phyloP scores from a whole-genome alignment of 1,140 invertebrate genomes.

The Spodoptera litura region DNA sequence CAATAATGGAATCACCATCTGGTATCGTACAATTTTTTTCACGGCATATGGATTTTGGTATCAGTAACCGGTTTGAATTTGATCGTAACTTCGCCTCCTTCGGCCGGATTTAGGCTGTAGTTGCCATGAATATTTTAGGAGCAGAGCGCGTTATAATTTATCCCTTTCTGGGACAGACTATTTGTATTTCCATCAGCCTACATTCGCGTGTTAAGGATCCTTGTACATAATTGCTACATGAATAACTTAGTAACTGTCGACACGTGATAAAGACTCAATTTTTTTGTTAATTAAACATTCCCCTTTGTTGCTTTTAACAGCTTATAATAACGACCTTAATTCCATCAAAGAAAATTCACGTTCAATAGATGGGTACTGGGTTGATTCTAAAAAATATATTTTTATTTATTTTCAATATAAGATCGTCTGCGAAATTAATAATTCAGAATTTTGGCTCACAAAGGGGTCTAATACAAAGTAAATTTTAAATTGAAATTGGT shows the following conservation, averaged over 20 bases:
- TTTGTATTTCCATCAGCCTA: constrained; percentile 21
- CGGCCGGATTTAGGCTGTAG: constrained; percentile 4
- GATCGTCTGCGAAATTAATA: constrained; percentile 34
- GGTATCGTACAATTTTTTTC: constrained; percentile 52
- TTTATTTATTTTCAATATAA: constrained; percentile 6
- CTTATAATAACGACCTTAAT: neutral
- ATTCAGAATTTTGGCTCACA: constrained; percentile 29
- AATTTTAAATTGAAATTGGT: constrained; percentile 59
- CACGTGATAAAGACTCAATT: neutral
- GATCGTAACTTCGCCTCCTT: constrained; percentile 8
- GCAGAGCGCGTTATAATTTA: constrained; percentile 7
- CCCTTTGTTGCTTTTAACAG: neutral
- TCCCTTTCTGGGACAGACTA: neutral
- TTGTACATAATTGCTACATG: constrained; percentile 22
- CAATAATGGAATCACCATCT: constrained; percentile 55
- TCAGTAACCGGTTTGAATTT: constrained; percentile 43
- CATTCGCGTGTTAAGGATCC: constrained; percentile 24
- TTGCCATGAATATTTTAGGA: constrained; percentile 9
- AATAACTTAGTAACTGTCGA: neutral
- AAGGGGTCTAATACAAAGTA: constrained; percentile 46
- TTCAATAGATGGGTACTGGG: neutral
- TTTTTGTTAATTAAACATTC: neutral
- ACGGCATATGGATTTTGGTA: constrained; percentile 33
- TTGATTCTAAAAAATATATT: neutral
- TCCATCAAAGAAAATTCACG: neutral